A percentile compares a stretch with the other conserved stretches of the same genome.
phyloP scores from a whole-genome alignment of 2,797 vertebrate species.

The Halcyon leucocephala region DNA sequence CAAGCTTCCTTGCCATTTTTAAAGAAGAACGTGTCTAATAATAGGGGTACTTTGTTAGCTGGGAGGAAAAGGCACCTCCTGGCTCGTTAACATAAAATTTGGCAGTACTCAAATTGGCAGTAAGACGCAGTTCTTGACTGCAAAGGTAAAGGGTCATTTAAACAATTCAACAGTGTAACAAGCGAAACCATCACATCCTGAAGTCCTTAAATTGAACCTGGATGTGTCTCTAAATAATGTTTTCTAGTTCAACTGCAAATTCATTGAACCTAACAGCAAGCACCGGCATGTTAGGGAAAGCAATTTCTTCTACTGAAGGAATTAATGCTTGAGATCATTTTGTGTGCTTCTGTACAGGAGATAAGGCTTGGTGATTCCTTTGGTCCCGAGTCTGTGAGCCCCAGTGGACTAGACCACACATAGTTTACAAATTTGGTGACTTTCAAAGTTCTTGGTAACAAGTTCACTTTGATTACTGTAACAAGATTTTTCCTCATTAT shows the following conservation, averaged over 20 bases:
- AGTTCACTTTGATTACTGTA: not conserved
- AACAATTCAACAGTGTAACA: not conserved
- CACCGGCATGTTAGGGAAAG: not conserved
- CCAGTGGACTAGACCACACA: not conserved
- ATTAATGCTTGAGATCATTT: not conserved
- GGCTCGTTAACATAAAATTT: not conserved
- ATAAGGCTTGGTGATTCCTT: not conserved
- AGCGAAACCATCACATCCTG: not conserved
- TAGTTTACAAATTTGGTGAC: not conserved
- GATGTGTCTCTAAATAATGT: not conserved
- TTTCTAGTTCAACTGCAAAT: not conserved
- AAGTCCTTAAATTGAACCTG: slow-evolving; percentile 12
- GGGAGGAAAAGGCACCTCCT: not conserved
- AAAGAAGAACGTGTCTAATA: not conserved
- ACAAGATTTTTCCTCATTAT: slow-evolving; percentile 24
- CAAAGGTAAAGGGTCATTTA: not conserved
- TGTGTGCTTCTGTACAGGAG: not conserved
- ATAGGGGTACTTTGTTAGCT: not conserved
- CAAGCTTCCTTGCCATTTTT: not conserved
- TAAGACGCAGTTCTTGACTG: not conserved
- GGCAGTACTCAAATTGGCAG: not conserved
- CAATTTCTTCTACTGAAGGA: not conserved
- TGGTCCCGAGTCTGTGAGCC: not conserved
- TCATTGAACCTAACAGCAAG: not conserved
- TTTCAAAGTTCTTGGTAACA: not conserved